Percentiles rank a stretch among this genome's conserved stretches.
Conservation (phyloP, 2,797 vertebrate genomes). For the Ispidina lecontei region DNA sequence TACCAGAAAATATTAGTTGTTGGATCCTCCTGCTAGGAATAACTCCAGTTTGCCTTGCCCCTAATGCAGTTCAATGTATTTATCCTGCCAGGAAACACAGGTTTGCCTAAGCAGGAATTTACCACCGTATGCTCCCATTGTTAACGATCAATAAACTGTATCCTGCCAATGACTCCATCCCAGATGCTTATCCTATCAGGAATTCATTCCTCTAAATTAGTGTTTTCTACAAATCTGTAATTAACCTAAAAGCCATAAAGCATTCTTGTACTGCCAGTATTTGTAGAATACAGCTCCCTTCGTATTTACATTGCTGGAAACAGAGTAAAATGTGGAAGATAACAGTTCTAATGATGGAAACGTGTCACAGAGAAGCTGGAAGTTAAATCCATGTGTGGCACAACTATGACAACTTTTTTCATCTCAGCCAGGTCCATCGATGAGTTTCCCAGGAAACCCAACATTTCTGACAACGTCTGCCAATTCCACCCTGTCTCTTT, state of each 20-base stretch:
- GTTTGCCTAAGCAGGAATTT: slow-evolving; percentile 26
- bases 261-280: background rate
- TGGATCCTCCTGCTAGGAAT: slow-evolving; percentile 12
- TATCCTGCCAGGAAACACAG: slow-evolving; percentile 38
- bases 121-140: slow-evolving; percentile 11
- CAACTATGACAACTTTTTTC: background rate
- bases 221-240: slow-evolving; percentile 25
- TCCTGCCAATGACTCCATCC: slow-evolving; percentile 13
- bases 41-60: background rate
- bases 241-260: slow-evolving; percentile 36
- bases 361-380: background rate
- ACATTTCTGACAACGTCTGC: background rate
- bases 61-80: slow-evolving; percentile 20
- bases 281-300: background rate
- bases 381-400: background rate
- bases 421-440: background rate
- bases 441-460: background rate
- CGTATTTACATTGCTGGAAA: background rate
- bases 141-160: slow-evolving; percentile 48
- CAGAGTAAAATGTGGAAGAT: background rate
- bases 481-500: background rate
- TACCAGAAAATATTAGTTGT: background rate
- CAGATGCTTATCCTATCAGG: slow-evolving; percentile 43
- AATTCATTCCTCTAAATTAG: slow-evolving; percentile 7
- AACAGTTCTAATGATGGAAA: background rate